These are phyloP conservation scores for Melanchra persicariae DNA, from an alignment of 2,888 invertebrate species.

Conservation along the genomic window DNA sequence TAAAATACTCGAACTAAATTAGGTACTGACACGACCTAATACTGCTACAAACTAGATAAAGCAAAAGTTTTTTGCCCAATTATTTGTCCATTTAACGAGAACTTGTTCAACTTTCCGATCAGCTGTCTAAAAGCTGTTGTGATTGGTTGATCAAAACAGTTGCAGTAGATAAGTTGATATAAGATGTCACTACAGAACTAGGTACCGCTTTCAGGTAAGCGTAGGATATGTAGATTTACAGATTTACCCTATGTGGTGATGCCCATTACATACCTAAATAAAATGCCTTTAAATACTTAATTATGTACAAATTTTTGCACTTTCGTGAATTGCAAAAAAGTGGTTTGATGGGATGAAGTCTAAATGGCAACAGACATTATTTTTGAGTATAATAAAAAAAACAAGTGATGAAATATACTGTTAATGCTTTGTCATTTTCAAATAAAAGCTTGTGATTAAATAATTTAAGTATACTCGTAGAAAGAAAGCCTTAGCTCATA, in stretches of 20 bases:
- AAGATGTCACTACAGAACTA: not conserved
- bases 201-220: not conserved
- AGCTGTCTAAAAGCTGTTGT: not conserved
- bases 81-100: not conserved
- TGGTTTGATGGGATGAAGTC: no score
- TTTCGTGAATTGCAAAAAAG: not conserved
- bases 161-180: not conserved
- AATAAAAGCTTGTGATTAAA: constrained; percentile 17
- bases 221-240: not conserved
- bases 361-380: not conserved
- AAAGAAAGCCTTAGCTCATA: not conserved
- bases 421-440: constrained; percentile 1
- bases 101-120: no score
- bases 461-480: no score
- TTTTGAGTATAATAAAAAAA: not conserved
- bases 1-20: not conserved
- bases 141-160: not conserved
- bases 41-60: not conserved
- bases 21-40: no score
- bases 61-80: not conserved
- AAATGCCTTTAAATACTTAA: not conserved
- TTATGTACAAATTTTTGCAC: not conserved
- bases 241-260: not conserved
- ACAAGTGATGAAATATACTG: not conserved
- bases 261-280: not conserved